phyloP scores from a whole-genome alignment of 2,113 vertebrate genomes.

The Enhydra lutris region DNA sequence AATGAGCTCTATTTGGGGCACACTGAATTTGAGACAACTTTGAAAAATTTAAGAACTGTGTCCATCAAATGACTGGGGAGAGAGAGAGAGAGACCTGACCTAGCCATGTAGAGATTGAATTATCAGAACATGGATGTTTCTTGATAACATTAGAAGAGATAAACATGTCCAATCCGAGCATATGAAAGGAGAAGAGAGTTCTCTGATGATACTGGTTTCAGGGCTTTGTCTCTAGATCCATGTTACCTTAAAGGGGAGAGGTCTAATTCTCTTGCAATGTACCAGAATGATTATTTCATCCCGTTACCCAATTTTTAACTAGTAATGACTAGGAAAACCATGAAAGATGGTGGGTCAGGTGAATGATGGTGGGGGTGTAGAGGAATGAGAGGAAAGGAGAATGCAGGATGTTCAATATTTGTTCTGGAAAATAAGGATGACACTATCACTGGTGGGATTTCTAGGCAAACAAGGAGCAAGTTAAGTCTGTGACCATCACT shows the following conservation, averaged over 20 bases:
- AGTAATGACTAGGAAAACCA: background rate
- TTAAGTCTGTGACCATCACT: background rate
- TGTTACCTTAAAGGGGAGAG: background rate
- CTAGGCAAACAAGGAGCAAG: background rate
- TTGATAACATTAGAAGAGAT: background rate
- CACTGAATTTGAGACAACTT: background rate
- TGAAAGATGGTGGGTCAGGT: background rate
- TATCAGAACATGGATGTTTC: background rate
- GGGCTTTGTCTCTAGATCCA: background rate
- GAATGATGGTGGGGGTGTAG: background rate
- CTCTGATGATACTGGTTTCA: background rate
- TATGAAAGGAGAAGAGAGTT: background rate
- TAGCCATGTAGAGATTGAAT: background rate
- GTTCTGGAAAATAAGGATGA: background rate
- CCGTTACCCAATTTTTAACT: background rate
- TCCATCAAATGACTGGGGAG: background rate
- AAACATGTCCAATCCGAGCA: background rate
- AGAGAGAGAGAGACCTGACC: background rate
- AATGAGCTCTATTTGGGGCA: background rate
- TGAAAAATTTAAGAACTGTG: background rate
- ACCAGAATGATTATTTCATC: background rate
- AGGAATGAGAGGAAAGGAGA: background rate
- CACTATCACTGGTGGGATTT: background rate
- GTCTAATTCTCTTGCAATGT: background rate
- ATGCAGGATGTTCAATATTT: background rate